Conservation (phyloP, 2,888 invertebrate genomes). For the Drosophila borealis region DNA sequence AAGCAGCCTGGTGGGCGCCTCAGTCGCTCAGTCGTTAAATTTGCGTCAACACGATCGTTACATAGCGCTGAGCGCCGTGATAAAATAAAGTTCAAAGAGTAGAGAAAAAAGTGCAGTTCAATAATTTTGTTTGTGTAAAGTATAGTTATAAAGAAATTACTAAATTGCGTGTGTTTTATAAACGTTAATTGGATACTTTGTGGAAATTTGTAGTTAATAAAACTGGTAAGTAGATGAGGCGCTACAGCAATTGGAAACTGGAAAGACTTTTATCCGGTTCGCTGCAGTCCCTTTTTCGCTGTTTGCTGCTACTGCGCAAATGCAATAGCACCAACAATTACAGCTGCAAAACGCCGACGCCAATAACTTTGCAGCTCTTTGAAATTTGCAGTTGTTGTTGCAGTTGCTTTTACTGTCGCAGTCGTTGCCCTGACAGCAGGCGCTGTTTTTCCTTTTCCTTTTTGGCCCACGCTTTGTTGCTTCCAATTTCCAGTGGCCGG, state of each 20-base stretch:
- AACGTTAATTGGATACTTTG: conserved; percentile 25
- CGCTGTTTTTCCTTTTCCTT: conserved; percentile 50
- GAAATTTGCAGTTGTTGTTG: conserved; percentile 3
- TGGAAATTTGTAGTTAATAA: conserved; percentile 29
- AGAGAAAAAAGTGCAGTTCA: conserved; percentile 14
- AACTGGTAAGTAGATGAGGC: conserved; percentile 49
- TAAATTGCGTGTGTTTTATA: conserved; percentile 21
- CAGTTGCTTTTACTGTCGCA: conserved; percentile 7
- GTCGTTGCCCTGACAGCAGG: conserved; percentile 37
- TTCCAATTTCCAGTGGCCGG: conserved; percentile 43
- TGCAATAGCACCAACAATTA: conserved; percentile 39
- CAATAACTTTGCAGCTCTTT: conserved; percentile 46
- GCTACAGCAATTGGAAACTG: conserved; percentile 13
- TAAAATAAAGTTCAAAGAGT: conserved; percentile 8
- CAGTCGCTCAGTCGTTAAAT: conserved; percentile 50
- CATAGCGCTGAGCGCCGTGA: conserved; percentile 24
- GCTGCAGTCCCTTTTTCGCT: conserved; percentile 44
- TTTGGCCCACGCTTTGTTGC: conserved; percentile 45
- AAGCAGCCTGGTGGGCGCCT: conserved; percentile 44
- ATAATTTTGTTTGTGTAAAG: conserved; percentile 14
- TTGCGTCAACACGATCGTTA: conserved; percentile 55
- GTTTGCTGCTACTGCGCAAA: conserved; percentile 29
- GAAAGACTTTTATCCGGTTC: conserved; percentile 47
- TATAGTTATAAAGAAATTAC: conserved; percentile 8
- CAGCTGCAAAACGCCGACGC: conserved; percentile 64